Conservation (phyloP, 2,888 invertebrate genomes). For the Tetranychus piercei region DNA sequence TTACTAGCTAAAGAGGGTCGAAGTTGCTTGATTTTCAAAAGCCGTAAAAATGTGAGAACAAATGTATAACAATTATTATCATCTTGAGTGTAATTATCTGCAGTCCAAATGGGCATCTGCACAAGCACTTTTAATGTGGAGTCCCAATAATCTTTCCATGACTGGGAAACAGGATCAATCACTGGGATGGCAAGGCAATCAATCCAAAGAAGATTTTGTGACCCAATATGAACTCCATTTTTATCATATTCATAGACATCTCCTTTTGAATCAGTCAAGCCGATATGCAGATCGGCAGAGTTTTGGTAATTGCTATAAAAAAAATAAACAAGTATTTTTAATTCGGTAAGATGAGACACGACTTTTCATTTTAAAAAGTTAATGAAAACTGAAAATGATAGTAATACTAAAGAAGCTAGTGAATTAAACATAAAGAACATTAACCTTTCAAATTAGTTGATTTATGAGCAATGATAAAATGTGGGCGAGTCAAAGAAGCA, state of each 20-base stretch:
- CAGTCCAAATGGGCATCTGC: conserved; percentile 33
- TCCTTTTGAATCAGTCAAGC: conserved; percentile 58
- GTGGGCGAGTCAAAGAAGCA: neutral
- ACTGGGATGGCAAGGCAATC: conserved; percentile 33
- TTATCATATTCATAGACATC: conserved; percentile 65
- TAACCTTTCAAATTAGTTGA: conserved; percentile 9
- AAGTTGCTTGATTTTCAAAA: conserved; percentile 49
- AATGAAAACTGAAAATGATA: neutral
- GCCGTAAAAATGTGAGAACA: conserved; percentile 56
- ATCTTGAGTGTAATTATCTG: conserved; percentile 46
- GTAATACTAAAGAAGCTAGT: neutral
- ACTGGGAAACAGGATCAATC: conserved; percentile 17
- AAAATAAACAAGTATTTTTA: neutral
- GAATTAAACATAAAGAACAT: neutral
- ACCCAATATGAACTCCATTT: conserved; percentile 43
- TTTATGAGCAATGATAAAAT: conserved; percentile 36
- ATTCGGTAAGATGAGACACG: neutral
- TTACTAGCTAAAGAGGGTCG: conserved; percentile 48
- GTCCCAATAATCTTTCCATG: conserved; percentile 41
- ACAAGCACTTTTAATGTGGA: conserved; percentile 45
- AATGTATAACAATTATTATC: conserved; percentile 69
- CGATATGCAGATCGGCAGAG: conserved; percentile 70
- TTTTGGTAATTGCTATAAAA: conserved; percentile 40
- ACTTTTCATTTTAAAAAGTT: neutral
- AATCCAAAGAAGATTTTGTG: conserved; percentile 34